phyloP scores from a whole-genome alignment of 1,140 invertebrate species.

The Scaptomyza hsui region DNA sequence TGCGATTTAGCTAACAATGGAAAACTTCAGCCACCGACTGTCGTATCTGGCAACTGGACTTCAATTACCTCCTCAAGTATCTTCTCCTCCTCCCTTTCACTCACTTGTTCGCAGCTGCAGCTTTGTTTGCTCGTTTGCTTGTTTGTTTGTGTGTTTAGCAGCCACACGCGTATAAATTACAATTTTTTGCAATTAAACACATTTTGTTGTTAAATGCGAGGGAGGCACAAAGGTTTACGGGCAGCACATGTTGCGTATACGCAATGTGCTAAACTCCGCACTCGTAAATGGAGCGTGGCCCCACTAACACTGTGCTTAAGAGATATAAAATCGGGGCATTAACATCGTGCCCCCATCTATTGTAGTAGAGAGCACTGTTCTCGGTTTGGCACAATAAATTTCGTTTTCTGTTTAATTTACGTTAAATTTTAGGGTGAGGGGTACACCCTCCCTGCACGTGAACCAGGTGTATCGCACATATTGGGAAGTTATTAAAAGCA shows the following conservation, averaged over 20 bases:
- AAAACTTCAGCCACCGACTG: slow-evolving; percentile 59
- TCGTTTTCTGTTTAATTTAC: slow-evolving; percentile 68
- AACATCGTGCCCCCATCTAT: slow-evolving; percentile 34
- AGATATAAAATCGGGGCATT: slow-evolving; percentile 57
- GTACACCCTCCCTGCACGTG: background rate
- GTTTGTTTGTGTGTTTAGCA: background rate
- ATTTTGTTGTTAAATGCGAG: slow-evolving; percentile 55
- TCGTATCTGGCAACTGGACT: slow-evolving; percentile 22
- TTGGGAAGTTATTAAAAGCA: slow-evolving; percentile 62
- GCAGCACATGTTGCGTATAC: slow-evolving; percentile 72
- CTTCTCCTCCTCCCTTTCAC: slow-evolving; percentile 4
- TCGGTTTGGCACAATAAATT: slow-evolving; percentile 48
- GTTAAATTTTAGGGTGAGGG: slow-evolving; percentile 33
- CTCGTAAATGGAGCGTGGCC: slow-evolving; percentile 56
- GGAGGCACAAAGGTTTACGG: slow-evolving; percentile 62
- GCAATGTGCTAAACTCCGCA: slow-evolving; percentile 55
- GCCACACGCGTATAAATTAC: slow-evolving; percentile 31
- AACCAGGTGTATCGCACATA: slow-evolving; percentile 61
- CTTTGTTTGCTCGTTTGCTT: background rate
- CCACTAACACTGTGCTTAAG: slow-evolving; percentile 49
- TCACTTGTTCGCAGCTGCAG: background rate
- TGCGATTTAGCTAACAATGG: slow-evolving; percentile 78
- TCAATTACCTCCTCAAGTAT: slow-evolving; percentile 44
- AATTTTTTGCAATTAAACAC: slow-evolving; percentile 70
- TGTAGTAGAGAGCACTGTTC: background rate